These are phyloP conservation scores for Olivierus martensii DNA, from an alignment of 1,140 invertebrate genomes.

Conservation along the genomic window DNA sequence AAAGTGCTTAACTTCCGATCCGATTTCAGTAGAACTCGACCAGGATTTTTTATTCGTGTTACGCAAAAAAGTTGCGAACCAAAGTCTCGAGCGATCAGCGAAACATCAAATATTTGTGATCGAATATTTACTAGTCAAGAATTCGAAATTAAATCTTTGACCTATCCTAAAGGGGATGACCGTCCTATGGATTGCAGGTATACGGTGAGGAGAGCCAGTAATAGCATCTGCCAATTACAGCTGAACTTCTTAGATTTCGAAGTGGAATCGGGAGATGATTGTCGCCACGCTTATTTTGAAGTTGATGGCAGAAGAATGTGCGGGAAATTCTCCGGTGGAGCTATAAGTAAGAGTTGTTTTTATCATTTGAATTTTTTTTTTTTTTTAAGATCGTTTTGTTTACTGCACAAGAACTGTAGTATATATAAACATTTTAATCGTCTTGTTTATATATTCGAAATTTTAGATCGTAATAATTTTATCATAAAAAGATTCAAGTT, in stretches of 20 bases:
- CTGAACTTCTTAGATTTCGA: slow-evolving; percentile 21
- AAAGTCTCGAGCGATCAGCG: background rate
- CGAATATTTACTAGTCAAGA: slow-evolving; percentile 7
- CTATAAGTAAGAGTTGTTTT: slow-evolving; percentile 13
- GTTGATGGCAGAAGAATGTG: slow-evolving; percentile 20
- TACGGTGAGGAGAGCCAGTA: slow-evolving; percentile 8
- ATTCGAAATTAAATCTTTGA: slow-evolving; percentile 15
- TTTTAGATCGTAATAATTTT: too few relatives aligned
- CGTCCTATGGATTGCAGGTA: slow-evolving; percentile 17
- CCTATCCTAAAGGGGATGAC: slow-evolving; percentile 12
- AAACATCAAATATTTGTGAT: slow-evolving; percentile 2
- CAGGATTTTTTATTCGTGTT: slow-evolving; percentile 14
- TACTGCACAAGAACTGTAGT: too few relatives aligned
- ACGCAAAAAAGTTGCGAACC: slow-evolving; percentile 14
- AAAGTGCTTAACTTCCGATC: slow-evolving; percentile 14
- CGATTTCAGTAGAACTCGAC: slow-evolving; percentile 8
- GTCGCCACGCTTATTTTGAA: slow-evolving; percentile 21
- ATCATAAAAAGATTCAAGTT: too few relatives aligned
- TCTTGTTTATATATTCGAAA: too few relatives aligned
- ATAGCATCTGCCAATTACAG: slow-evolving; percentile 19
- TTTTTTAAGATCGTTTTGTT: too few relatives aligned
- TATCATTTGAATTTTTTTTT: background rate
- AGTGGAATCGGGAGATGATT: slow-evolving; percentile 17
- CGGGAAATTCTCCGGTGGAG: slow-evolving; percentile 5
- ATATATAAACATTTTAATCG: too few relatives aligned